Evolutionary conservation across 2,888 invertebrate species (phyloP), one percentile per base, ranked within the genome.

Genomic region (Xylocampa areola): DNA sequence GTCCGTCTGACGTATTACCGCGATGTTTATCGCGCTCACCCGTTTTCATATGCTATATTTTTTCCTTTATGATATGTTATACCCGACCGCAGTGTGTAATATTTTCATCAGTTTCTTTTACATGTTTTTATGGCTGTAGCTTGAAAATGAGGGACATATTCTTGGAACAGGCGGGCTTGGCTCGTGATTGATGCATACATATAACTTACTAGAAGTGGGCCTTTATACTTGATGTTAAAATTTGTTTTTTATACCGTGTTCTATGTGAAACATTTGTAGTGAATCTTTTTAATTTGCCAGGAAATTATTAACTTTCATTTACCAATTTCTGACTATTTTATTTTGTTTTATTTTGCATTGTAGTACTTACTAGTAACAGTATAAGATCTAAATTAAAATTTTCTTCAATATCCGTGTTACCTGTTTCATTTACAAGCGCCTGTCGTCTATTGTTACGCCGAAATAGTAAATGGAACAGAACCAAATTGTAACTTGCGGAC

Each of bases 61-160:
- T 77, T 76, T 73, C 77, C 67, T 79, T 80, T 79, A 79, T 80
- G 68, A 76, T 73, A 73, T 68, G 74, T 79, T 69, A 76, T 77
- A 74, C 68, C 67, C 76, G 68, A 69, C 68, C 71, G 75, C 61
- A 59, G 73, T 63, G 65, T 66, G 79, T 76, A 77, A 83, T 82
- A 81, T 84, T 82, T 81, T 82, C 84, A 79, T 83, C 80, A 79
- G 77, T 67, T 62, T 79, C 77, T 77, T 61, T 51, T 57, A 62
- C 53, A 72, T 72, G 63, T 72, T 76, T 72, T 75, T 67, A 73
- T 54, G 68, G 68, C 35, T 73, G 51, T 70, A 64, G 45, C 59
- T 48, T 58, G 54, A 61, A 59, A 73, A 73, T 76, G 57, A 66
- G 61, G 55, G 43, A 54, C 61, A 66, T 68, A 51, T 73, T 71